Evolutionary conservation across 64 coral and sea anemone genomes (phyloP).

Genomic region (Dendronephthya gigantea): DNA sequence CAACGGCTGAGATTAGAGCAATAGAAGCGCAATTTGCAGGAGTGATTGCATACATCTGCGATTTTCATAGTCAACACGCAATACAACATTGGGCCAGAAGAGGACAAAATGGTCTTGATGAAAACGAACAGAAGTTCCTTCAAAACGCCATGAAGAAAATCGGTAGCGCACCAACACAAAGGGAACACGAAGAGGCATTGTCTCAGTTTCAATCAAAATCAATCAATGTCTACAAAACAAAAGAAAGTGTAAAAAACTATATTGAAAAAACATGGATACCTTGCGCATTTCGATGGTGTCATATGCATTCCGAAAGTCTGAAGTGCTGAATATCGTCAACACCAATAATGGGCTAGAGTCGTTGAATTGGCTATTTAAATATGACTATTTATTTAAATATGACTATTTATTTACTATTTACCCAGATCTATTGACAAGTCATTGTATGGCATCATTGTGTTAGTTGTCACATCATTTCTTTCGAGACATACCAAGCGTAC

Average conservation of each 20-base stretch:
- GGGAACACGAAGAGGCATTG: not conserved
- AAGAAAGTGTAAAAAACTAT: not conserved
- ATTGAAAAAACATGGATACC: not conserved
- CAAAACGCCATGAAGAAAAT: conserved; percentile 10
- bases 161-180: not conserved
- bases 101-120: conserved; percentile 14
- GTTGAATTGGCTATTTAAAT: not conserved
- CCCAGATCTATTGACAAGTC: not conserved
- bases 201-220: not conserved
- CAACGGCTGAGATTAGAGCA: conserved; percentile 37
- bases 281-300: not conserved
- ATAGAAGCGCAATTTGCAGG: conserved; percentile 31
- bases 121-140: conserved; percentile 19
- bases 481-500: conserved; percentile 4
- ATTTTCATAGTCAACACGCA: conserved; percentile 34
- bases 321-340: not conserved
- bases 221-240: conserved; percentile 23
- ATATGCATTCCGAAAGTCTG: not conserved
- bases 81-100: conserved; percentile 22
- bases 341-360: not conserved
- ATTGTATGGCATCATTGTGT: not conserved
- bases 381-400: too few species aligned
- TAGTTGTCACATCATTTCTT: not conserved
- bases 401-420: too few species aligned
- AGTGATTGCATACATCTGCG: conserved; percentile 33